phyloP scores from a whole-genome alignment of 2,888 invertebrate genomes.

The Synanthedon myopaeformis region DNA sequence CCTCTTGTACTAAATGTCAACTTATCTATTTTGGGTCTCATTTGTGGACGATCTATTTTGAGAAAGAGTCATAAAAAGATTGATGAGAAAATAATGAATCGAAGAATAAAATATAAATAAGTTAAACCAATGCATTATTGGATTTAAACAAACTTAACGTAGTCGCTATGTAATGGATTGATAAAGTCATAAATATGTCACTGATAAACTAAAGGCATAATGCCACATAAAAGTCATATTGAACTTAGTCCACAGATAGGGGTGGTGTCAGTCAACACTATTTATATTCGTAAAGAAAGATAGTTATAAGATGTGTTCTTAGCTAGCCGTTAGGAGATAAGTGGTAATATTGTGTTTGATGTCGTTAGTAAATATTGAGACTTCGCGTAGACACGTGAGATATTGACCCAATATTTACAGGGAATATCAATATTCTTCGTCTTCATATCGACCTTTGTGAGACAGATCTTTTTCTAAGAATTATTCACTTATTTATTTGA shows the following conservation, averaged over 20 bases:
- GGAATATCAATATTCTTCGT: conserved; percentile 47
- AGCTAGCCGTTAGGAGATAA: conserved; percentile 61
- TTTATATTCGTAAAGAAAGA: conserved; percentile 36
- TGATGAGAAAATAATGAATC: too few relatives aligned
- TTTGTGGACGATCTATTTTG: too few relatives aligned
- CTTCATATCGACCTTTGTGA: not conserved
- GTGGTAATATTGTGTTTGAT: conserved; percentile 65
- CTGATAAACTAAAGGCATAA: conserved; percentile 34
- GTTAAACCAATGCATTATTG: too few relatives aligned
- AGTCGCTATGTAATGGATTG: conserved; percentile 20
- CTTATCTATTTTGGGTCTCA: too few relatives aligned
- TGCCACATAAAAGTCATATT: conserved; percentile 38
- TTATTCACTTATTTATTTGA: not conserved
- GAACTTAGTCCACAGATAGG: conserved; percentile 39
- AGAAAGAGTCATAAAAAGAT: too few relatives aligned
- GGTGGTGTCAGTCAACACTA: conserved; percentile 45
- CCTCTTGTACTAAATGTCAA: too few relatives aligned
- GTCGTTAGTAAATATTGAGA: conserved; percentile 59
- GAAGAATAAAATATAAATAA: too few relatives aligned
- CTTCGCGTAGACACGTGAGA: conserved; percentile 58
- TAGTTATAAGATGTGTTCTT: conserved; percentile 47
- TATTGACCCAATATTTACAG: conserved; percentile 63
- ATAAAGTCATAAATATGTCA: conserved; percentile 35
- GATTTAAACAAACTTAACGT: not conserved
- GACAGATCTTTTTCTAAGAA: not conserved